Evolutionary conservation across 2,113 vertebrate genomes (phyloP), one percentile per base, ranked within the genome.

Genomic region (Cranoglanis bouderius): DNA sequence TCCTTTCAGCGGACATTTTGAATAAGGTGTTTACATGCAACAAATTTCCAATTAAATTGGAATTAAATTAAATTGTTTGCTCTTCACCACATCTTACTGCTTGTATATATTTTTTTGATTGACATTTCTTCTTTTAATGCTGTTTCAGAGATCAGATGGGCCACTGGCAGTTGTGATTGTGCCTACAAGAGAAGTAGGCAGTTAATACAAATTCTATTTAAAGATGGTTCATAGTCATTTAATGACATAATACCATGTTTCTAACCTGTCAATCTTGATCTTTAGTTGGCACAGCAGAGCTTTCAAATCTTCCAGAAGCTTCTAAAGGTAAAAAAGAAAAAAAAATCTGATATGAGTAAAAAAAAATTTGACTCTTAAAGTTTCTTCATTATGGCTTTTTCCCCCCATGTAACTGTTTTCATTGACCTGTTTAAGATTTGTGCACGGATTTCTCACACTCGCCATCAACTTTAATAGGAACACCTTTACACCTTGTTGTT

Each of bases 221-320:
- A 32, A 24, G 61, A 61, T 57, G 9, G 4, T 13, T 61, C 7
- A 4, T 83, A 29, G 21, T 59, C 5, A 6, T 57, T 82, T 26
- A 82, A 57, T 82, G 81, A 40, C 12, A 2, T 4, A 4, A 13
- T 24, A 1, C 51, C 55, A 83, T 61, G 35, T 59, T 70, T 85
- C 18, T 78, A 46, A 82, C 19, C 24, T 82, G 14, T 67, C 29
- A 6, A 46, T 46, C 51, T 53, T 83, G 21, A 65, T 85, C 12
- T 46, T 51, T 92, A 99, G 98, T 95, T 99, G 67, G 98, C 97
- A 7, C 95, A 96, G 63, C 98, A 99, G 87, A 99, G 96, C 91
- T 99, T 97, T 92, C 95, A 96, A 78, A 98, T 94, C 24, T 91
- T 99, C 90, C 98, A 99, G 97, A 99, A 97, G 85, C 96, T 98